phyloP scores from a whole-genome alignment of 1,140 invertebrate species.

The Panulirus ornatus region DNA sequence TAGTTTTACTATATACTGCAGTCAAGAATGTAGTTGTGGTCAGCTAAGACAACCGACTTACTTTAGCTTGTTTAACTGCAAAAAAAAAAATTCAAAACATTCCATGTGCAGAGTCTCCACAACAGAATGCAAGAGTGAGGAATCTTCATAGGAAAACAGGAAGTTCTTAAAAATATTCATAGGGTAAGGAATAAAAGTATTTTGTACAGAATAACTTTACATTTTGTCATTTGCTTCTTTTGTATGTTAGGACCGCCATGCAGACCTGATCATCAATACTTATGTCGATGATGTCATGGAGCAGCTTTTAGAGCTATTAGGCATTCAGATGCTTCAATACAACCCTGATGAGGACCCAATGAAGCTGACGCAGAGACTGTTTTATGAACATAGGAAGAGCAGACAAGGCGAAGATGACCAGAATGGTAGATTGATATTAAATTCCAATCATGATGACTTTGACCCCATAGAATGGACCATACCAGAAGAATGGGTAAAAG shows the following conservation, averaged over 20 bases:
- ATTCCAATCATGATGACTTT: constrained; percentile 29
- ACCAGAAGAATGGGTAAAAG: constrained; percentile 65
- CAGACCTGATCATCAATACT: constrained; percentile 91
- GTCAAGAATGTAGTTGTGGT: too few species aligned
- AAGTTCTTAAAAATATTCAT: too few species aligned
- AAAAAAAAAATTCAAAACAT: too few species aligned
- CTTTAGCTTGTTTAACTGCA: too few species aligned
- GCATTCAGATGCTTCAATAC: constrained; percentile 86
- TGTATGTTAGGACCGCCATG: constrained; percentile 89
- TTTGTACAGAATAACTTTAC: too few species aligned
- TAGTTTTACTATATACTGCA: too few species aligned
- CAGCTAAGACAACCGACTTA: too few species aligned
- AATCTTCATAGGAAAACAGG: too few species aligned
- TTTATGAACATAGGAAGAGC: constrained; percentile 15
- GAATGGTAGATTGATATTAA: not conserved
- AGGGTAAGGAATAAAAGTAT: too few species aligned
- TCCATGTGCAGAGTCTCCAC: too few species aligned
- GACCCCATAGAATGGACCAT: constrained; percentile 73
- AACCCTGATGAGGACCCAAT: constrained; percentile 83
- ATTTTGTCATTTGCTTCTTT: not conserved
- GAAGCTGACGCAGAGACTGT: constrained; percentile 69
- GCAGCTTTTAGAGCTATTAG: constrained; percentile 86
- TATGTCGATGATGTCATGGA: constrained; percentile 93
- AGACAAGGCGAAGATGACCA: not conserved
- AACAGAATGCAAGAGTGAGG: too few species aligned